These are phyloP conservation scores for Trichogramma evanescens DNA, from an alignment of 2,888 invertebrate genomes.

Conservation along the genomic window DNA sequence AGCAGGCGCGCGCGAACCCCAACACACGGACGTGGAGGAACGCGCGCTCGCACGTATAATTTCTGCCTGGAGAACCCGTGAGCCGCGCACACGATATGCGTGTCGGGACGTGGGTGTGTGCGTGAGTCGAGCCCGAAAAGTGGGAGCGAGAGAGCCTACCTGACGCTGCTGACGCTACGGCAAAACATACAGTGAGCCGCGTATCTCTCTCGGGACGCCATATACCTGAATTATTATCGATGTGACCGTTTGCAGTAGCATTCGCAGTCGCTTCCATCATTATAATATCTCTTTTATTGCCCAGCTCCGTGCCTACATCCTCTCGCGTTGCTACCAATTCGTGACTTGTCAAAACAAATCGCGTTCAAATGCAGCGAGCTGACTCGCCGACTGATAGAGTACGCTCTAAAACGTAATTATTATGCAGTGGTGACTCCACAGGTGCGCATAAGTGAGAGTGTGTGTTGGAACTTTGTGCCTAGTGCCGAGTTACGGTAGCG, in stretches of 20 bases:
- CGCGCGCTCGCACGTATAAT: too few species aligned
- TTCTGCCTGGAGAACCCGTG: constrained; percentile 24
- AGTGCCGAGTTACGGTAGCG: too few species aligned
- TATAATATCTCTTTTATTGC: not conserved
- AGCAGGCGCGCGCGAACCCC: constrained; percentile 24
- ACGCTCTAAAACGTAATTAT: too few species aligned
- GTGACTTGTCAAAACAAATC: not conserved
- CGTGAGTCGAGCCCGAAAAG: constrained; percentile 17
- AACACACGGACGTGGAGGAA: too few species aligned
- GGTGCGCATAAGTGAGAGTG: not conserved
- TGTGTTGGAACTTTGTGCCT: too few species aligned
- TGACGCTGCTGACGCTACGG: constrained; percentile 40
- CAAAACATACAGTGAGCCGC: constrained; percentile 45
- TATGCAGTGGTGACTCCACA: not conserved
- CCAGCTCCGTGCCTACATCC: not conserved
- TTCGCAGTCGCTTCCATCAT: not conserved
- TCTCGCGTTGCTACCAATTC: not conserved
- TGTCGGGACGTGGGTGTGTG: constrained; percentile 38
- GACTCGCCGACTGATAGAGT: not conserved
- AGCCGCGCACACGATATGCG: constrained; percentile 19
- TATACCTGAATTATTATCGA: too few species aligned
- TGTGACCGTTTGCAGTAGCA: not conserved
- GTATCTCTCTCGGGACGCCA: constrained; percentile 30
- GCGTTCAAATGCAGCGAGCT: not conserved
- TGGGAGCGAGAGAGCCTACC: constrained; percentile 40